Percentiles rank a stretch among this genome's conserved stretches.
Conservation (phyloP, 2,113 vertebrate species). For the Deroptyus accipitrinus region DNA sequence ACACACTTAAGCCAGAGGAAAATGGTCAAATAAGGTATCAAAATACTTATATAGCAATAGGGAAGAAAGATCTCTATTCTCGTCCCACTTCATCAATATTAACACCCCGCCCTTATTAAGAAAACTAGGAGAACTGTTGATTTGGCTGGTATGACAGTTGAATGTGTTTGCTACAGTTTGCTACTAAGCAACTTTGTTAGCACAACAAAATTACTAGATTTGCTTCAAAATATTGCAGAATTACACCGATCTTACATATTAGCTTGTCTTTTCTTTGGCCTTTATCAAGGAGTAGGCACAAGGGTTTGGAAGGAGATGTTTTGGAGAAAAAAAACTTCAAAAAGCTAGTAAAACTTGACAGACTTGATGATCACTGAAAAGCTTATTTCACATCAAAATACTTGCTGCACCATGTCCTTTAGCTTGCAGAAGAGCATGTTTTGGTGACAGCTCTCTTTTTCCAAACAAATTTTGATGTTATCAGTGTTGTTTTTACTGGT, state of each 20-base stretch:
- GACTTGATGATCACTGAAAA: neutral
- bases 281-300: neutral
- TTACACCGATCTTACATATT: neutral
- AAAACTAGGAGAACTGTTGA: neutral
- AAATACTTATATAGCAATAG: constrained; percentile 7
- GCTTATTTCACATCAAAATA: neutral
- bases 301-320: neutral
- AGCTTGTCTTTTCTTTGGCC: neutral
- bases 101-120: neutral
- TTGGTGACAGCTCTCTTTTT: neutral
- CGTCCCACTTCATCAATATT: neutral
- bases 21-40: constrained; percentile 2
- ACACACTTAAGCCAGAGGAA: neutral
- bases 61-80: neutral
- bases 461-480: neutral
- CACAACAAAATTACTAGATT: neutral
- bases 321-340: neutral
- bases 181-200: neutral
- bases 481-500: neutral
- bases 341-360: neutral
- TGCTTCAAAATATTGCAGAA: neutral
- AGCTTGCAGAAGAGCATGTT: neutral
- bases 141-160: neutral
- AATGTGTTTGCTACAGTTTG: neutral
- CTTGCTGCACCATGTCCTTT: neutral